phyloP scores from a whole-genome alignment of 2,113 vertebrate species.

The Hepsetus odoe region DNA sequence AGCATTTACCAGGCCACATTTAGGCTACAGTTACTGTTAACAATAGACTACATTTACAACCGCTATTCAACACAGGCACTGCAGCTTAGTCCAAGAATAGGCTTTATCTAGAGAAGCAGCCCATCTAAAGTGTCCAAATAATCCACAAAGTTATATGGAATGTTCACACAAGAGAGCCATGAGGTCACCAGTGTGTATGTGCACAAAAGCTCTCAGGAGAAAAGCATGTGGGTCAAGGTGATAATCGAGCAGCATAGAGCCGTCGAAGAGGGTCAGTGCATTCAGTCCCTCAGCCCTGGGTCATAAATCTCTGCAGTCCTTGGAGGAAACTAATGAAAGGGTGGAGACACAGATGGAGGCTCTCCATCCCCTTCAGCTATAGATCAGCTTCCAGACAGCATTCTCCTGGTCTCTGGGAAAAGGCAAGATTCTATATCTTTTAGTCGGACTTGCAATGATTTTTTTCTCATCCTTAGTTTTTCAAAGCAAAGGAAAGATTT shows the following conservation, averaged over 20 bases:
- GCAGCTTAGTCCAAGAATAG: background rate
- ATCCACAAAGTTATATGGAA: constrained; percentile 4
- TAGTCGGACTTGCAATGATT: background rate
- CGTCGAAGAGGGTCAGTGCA: constrained; percentile 30
- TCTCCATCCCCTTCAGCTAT: constrained; percentile 5
- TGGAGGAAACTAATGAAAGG: constrained; percentile 46
- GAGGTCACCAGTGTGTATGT: background rate
- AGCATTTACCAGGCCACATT: background rate
- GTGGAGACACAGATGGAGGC: constrained; percentile 42
- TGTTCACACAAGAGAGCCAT: constrained; percentile 13
- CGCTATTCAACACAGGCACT: background rate
- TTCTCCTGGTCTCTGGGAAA: background rate
- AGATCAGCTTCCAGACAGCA: constrained; percentile 16
- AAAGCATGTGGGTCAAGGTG: constrained; percentile 46
- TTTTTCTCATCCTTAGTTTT: background rate
- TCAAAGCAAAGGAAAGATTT: background rate
- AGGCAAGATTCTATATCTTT: background rate
- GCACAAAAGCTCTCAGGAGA: constrained; percentile 18
- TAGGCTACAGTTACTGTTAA: background rate
- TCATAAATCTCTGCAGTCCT: constrained; percentile 51
- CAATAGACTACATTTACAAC: background rate
- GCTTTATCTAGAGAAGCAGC: background rate
- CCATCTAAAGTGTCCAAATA: background rate
- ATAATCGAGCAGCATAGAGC: constrained; percentile 39
- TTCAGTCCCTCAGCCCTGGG: constrained; percentile 36